These are phyloP conservation scores for Pseudolaguvia tuberculata DNA, from an alignment of 2,113 vertebrate genomes.

Conservation along the genomic window DNA sequence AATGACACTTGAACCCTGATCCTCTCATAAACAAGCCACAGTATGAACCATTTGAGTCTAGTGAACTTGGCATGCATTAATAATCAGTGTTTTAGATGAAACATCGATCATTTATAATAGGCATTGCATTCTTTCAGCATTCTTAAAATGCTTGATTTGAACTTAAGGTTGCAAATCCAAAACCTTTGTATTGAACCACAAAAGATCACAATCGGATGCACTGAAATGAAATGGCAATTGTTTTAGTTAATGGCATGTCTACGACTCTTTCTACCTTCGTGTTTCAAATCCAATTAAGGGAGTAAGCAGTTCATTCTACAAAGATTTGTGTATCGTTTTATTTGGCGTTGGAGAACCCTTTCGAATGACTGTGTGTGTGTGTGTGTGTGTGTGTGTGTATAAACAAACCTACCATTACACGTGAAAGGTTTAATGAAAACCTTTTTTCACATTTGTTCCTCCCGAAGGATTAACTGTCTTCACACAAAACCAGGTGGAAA, in stretches of 20 bases:
- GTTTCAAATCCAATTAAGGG: neutral
- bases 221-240: neutral
- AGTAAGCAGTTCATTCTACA: slow-evolving; percentile 5
- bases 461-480: neutral
- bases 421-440: neutral
- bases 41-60: too few species aligned
- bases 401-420: slow-evolving; percentile 9
- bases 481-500: slow-evolving; percentile 11
- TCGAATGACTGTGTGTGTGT: neutral
- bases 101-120: too few species aligned
- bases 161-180: neutral
- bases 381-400: neutral
- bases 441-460: slow-evolving; percentile 1
- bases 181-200: neutral
- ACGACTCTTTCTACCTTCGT: neutral
- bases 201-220: neutral
- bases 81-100: too few species aligned
- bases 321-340: neutral
- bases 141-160: neutral
- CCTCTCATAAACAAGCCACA: too few species aligned
- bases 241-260: neutral
- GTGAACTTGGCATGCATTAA: too few species aligned
- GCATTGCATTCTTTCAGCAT: too few species aligned
- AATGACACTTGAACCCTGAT: too few species aligned
- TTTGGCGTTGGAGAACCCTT: neutral